Conservation (phyloP, 2,113 vertebrate species). For the Pterocles burchelli region DNA sequence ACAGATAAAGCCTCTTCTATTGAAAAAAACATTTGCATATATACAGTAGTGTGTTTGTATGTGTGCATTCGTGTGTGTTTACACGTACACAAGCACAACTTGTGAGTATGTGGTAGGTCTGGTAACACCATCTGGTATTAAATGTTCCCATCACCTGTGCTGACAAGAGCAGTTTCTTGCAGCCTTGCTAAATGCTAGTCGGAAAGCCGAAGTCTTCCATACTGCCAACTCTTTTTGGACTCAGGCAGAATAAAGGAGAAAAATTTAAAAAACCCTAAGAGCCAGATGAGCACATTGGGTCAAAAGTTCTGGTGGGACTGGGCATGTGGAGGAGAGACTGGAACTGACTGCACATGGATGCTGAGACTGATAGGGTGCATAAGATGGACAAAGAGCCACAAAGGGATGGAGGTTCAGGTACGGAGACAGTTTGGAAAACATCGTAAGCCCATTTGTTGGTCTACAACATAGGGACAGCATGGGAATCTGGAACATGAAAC, state of each 20-base stretch:
- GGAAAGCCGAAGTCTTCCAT: background rate
- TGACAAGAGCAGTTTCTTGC: background rate
- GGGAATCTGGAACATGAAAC: background rate
- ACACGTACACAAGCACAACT: background rate
- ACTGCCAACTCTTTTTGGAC: background rate
- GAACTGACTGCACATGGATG: background rate
- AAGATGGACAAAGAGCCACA: background rate
- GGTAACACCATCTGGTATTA: background rate
- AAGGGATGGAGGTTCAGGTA: background rate
- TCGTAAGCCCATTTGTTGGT: background rate
- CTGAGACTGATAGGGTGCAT: background rate
- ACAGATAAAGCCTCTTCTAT: slow-evolving; percentile 28
- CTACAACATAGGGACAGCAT: background rate
- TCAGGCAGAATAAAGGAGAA: background rate
- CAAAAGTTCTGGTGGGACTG: background rate
- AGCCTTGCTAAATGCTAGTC: background rate
- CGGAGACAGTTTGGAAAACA: background rate
- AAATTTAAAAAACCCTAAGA: background rate
- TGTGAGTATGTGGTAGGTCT: background rate
- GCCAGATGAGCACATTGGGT: background rate
- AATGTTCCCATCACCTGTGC: background rate
- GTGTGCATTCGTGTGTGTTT: background rate
- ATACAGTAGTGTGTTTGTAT: background rate
- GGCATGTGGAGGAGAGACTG: background rate
- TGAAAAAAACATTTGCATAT: background rate